A percentile compares a stretch with the other conserved stretches of the same genome.
Conservation (phyloP, 1,140 invertebrate species). For the Procambarus clarkii region DNA sequence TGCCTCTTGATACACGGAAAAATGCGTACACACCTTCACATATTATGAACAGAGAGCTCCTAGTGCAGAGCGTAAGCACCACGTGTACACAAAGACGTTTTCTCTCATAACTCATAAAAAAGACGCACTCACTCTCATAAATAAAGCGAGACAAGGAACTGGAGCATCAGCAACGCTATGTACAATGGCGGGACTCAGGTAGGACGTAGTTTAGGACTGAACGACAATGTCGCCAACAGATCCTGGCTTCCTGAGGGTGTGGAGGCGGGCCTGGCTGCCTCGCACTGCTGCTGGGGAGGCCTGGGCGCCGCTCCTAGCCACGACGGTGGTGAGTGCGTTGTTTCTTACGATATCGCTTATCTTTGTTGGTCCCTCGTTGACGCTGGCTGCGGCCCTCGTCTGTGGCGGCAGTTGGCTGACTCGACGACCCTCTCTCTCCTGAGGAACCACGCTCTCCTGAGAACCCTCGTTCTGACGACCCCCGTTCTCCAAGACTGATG, state of each 20-base stretch:
- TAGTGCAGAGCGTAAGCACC: neutral
- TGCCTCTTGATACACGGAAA: neutral
- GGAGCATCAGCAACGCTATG: slow-evolving; percentile 35
- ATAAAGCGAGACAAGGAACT: slow-evolving; percentile 33
- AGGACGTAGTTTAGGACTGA: neutral
- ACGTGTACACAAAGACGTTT: neutral
- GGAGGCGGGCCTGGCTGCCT: neutral
- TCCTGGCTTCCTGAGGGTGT: slow-evolving; percentile 5
- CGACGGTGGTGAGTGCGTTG: slow-evolving; percentile 15
- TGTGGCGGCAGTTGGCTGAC: neutral
- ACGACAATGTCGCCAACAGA: neutral
- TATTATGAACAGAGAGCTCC: neutral
- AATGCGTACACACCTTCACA: neutral
- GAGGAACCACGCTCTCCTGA: neutral
- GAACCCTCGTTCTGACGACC: neutral
- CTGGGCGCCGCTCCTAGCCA: neutral
- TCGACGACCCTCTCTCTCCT: neutral
- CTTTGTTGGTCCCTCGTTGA: slow-evolving; percentile 26
- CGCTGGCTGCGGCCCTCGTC: slow-evolving; percentile 14
- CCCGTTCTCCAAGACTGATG: neutral
- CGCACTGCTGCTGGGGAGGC: neutral
- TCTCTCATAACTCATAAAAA: neutral
- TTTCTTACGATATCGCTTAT: slow-evolving; percentile 40
- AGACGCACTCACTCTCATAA: slow-evolving; percentile 32
- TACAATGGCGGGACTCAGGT: slow-evolving; percentile 38